A percentile compares a stretch with the other conserved stretches of the same genome.
Conservation (phyloP, 2,888 invertebrate genomes). For the Sminthurides aquaticus region DNA sequence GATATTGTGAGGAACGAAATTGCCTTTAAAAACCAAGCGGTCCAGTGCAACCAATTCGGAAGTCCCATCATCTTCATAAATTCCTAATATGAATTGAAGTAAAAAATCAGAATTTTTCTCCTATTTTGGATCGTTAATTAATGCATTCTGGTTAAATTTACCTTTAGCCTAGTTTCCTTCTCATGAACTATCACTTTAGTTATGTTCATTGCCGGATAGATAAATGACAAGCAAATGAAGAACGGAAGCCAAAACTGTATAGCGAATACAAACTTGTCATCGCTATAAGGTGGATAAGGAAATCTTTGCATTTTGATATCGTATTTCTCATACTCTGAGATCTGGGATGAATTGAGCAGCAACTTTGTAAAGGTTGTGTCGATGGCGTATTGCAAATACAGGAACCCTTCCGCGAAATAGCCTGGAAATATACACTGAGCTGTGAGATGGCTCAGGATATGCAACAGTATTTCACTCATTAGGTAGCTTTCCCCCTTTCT, state of each 20-base stretch:
- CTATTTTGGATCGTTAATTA: no score
- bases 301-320: slow-evolving; percentile 46
- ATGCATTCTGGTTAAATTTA: slow-evolving; percentile 44
- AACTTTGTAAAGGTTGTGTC: slow-evolving; percentile 48
- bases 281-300: slow-evolving; percentile 64
- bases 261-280: slow-evolving; percentile 52
- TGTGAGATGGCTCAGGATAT: not conserved
- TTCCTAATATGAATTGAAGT: slow-evolving; percentile 55
- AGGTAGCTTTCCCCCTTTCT: no score
- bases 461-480: no score
- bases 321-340: slow-evolving; percentile 21
- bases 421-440: slow-evolving; percentile 12
- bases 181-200: slow-evolving; percentile 66
- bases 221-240: slow-evolving; percentile 50
- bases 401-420: slow-evolving; percentile 56
- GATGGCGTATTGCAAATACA: slow-evolving; percentile 58
- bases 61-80: slow-evolving; percentile 89
- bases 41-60: slow-evolving; percentile 74
- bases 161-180: slow-evolving; percentile 68
- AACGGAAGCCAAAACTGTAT: slow-evolving; percentile 31
- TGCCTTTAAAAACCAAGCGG: slow-evolving; percentile 75
- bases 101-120: not conserved
- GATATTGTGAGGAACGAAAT: slow-evolving; percentile 59
- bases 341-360: not conserved
- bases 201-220: slow-evolving; percentile 69